Evolutionary conservation across 2,797 vertebrate genomes (phyloP).

Genomic region (Moxostoma hubbsi): DNA sequence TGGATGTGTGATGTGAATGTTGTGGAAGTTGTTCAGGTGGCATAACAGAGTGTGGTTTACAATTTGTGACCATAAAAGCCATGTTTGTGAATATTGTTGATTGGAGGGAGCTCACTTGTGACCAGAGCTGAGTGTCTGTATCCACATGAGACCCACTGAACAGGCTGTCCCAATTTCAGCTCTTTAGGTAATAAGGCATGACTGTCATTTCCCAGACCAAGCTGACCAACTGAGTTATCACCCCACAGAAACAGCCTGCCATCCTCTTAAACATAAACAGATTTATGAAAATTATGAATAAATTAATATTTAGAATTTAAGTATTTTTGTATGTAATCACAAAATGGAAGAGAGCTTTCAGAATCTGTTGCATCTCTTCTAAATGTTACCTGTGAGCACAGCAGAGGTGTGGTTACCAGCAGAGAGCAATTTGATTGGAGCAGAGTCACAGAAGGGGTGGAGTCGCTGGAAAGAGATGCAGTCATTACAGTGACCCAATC

Average conservation of each 20-base stretch:
- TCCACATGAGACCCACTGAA: slow-evolving; percentile 88
- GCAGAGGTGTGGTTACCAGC: slow-evolving; percentile 88
- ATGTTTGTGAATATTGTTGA: slow-evolving; percentile 6
- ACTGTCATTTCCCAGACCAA: slow-evolving; percentile 78
- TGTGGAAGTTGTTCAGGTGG: no score
- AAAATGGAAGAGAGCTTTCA: no score
- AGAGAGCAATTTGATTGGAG: slow-evolving; percentile 85
- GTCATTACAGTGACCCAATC: slow-evolving; percentile 83
- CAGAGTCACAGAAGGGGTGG: slow-evolving; percentile 76
- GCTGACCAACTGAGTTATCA: slow-evolving; percentile 90
- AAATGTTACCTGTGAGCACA: slow-evolving; percentile 83
- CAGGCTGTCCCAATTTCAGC: slow-evolving; percentile 78
- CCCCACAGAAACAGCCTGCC: slow-evolving; percentile 91
- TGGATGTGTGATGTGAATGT: no score
- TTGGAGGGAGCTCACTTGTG: slow-evolving; percentile 66
- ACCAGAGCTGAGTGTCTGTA: slow-evolving; percentile 89
- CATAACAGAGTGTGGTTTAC: neutral
- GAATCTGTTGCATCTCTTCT: neutral
- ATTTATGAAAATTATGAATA: neutral
- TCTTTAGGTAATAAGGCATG: slow-evolving; percentile 77
- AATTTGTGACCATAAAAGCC: no score
- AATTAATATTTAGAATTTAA: no score
- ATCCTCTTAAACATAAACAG: slow-evolving; percentile 72
- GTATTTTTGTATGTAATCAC: no score
- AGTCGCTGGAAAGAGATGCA: slow-evolving; percentile 80